Base-by-base conservation (phyloP, 1,140 invertebrate genomes). In the Tyrophagus putrescentiae region DNA sequence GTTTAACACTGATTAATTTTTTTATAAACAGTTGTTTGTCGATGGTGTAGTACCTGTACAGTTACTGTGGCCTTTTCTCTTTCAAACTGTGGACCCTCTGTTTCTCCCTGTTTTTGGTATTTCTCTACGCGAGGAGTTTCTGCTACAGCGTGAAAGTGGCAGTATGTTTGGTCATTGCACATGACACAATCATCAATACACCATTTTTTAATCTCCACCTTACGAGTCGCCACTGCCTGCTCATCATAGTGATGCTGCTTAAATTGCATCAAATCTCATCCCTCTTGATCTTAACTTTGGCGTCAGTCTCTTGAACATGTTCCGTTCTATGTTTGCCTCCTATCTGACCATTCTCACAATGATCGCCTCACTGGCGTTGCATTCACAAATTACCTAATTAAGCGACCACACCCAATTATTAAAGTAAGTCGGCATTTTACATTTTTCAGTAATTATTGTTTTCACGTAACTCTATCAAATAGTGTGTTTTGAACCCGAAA, bases 61-160 rank as follows among this genome's bases (percentile, higher is more conserved):
- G 84, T 63, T 78, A 80, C 27, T 73, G 79, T 44, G 84, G 86
- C 25, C 79, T 84, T 28, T 84, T 85, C 66, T 82, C 83, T 45
- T 81, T 83, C 31, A 74, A 88, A 27, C 73, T 91, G 29, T 92
- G 86, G 83, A 87, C 87, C 0, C 80, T 82, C 16, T 78, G 86
- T 57, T 75, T 93, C 50, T 84, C 88, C 18, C 73, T 86, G 23
- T 80, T 81, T 4, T 69, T 95, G 16, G 78, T 91, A 41, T 82
- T 92, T 67, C 72, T 93, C 28, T 83, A 88, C 70, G 84, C 81
- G 58, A 78, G 84, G 44, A 86, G 85, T 64, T 74, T 86, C 1
- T 84, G 83, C 68, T 88, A 83, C 72, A 81, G 89, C 27, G 70
- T 86, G 11, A 41, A 60, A 52, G 57, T 61, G 16, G 59, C 62